Percentiles rank a stretch among this genome's conserved stretches.
Evolutionary conservation across 2,113 vertebrate species (phyloP).

Genomic region (Pelobates fuscus): DNA sequence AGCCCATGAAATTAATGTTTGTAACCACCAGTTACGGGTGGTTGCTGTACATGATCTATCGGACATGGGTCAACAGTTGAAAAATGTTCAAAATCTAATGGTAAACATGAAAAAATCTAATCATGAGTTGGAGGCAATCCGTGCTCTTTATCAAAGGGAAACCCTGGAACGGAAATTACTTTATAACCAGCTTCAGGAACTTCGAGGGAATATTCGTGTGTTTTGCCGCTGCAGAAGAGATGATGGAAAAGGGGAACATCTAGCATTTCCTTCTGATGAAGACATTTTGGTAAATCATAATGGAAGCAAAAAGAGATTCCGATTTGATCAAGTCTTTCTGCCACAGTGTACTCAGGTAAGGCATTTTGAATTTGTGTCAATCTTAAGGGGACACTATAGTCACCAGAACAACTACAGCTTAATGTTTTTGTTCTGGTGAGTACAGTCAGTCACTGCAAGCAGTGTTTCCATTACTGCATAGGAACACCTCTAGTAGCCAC

Average conservation of each 20-base stretch:
- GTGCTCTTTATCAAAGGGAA: constrained; percentile 61
- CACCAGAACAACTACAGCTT: no score
- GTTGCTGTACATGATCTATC: constrained; percentile 46
- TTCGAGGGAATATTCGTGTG: constrained; percentile 66
- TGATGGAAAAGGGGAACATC: constrained; percentile 31
- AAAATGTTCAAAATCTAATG: constrained; percentile 46
- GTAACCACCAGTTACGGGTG: constrained; percentile 59
- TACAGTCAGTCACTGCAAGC: no score
- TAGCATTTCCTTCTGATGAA: constrained; percentile 58
- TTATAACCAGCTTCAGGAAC: constrained; percentile 65
- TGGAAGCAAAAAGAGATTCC: constrained; percentile 61
- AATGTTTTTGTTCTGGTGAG: no score
- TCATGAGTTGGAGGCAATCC: constrained; percentile 55
- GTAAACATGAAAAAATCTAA: constrained; percentile 32
- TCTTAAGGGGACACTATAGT: no score
- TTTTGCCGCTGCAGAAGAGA: constrained; percentile 64
- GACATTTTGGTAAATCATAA: constrained; percentile 58
- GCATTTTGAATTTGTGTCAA: neutral
- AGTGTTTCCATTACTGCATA: no score
- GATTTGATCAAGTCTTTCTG: constrained; percentile 63
- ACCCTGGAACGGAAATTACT: constrained; percentile 59
- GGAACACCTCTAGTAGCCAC: no score
- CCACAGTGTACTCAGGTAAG: constrained; percentile 64
- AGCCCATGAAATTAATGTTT: constrained; percentile 57
- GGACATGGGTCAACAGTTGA: constrained; percentile 57